These are phyloP conservation scores for Isichthys henryi DNA, from an alignment of 2,113 vertebrate species.

Conservation along the genomic window DNA sequence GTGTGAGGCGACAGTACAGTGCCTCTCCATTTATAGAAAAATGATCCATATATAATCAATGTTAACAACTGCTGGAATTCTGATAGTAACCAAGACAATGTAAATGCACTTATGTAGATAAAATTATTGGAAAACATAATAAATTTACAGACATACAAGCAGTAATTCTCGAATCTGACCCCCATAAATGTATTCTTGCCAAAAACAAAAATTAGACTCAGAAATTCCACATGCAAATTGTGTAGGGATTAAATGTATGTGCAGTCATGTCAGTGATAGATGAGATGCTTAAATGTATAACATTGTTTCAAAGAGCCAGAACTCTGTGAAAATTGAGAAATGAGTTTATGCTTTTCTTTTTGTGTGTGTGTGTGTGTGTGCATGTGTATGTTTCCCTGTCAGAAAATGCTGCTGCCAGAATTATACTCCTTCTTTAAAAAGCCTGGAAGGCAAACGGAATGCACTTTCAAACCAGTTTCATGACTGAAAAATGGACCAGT, in stretches of 20 bases:
- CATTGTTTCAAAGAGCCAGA: not conserved
- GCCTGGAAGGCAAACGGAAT: not conserved
- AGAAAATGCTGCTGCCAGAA: not conserved
- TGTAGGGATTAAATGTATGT: not conserved
- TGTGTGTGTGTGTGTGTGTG: not conserved
- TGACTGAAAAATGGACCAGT: slow-evolving; percentile 3
- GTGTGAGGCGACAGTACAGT: too few relatives aligned
- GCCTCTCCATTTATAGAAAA: too few relatives aligned
- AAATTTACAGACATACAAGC: not conserved
- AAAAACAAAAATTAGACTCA: not conserved
- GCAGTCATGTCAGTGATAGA: not conserved
- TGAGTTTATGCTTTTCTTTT: not conserved
- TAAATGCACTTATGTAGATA: not conserved
- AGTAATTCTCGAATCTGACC: not conserved
- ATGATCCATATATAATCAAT: not conserved
- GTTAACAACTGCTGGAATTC: not conserved
- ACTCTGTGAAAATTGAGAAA: not conserved
- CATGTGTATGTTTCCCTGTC: not conserved
- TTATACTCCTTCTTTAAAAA: not conserved
- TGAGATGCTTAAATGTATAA: not conserved
- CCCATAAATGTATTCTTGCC: not conserved
- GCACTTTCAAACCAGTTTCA: not conserved
- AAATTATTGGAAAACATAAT: not conserved
- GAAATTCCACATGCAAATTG: not conserved
- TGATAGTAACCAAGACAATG: not conserved